A percentile compares a stretch with the other conserved stretches of the same genome.
Evolutionary conservation across 2,113 vertebrate species (phyloP).

Genomic region (Morphnarchus princeps): DNA sequence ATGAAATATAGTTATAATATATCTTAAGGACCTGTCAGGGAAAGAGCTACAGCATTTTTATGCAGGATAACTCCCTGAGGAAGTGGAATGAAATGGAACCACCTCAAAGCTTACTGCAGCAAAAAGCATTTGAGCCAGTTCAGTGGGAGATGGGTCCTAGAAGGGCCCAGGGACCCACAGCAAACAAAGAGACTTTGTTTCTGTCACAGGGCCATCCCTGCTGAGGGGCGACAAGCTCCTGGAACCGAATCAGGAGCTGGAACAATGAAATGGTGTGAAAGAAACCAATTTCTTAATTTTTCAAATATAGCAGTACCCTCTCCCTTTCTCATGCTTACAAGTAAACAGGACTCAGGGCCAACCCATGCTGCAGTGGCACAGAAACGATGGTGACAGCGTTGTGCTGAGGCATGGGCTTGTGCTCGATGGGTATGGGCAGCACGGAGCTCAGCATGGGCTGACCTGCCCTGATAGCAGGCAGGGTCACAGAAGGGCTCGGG

Average conservation of each 20-base stretch:
- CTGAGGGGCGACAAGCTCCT: not conserved
- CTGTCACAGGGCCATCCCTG: not conserved
- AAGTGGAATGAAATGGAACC: not conserved
- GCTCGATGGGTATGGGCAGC: not conserved
- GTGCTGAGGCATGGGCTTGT: not conserved
- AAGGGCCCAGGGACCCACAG: not conserved
- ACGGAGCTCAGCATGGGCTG: not conserved
- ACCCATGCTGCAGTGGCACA: rapidly evolving
- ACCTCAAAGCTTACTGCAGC: not conserved
- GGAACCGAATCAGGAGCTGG: not conserved
- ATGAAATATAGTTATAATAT: conserved; percentile 35
- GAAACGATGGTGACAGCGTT: not conserved
- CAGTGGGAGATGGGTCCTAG: not conserved
- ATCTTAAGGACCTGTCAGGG: not conserved
- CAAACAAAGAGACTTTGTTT: not conserved
- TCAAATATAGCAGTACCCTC: not conserved
- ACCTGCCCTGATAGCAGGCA: not conserved
- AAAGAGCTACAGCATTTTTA: conserved; percentile 14
- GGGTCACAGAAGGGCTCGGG: not conserved
- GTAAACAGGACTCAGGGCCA: not conserved
- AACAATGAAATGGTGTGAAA: not conserved
- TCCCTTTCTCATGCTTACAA: not conserved
- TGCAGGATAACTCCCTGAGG: not conserved
- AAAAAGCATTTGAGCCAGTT: not conserved
- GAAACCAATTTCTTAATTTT: not conserved